Evolutionary conservation across 1,140 invertebrate genomes (phyloP).

Genomic region (Drosophila lowei): DNA sequence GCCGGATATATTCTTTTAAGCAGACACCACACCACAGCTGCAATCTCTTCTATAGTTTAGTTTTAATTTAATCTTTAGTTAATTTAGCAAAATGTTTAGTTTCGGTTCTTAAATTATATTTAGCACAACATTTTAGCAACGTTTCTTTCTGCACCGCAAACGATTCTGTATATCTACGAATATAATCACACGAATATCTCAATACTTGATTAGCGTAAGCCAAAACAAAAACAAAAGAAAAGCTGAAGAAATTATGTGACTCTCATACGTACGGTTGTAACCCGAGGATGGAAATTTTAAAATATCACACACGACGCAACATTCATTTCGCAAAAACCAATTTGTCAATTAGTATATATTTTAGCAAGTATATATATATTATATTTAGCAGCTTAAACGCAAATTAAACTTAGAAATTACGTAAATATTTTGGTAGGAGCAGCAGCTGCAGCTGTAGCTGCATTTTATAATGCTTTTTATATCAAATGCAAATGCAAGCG

Average conservation of each 20-base stretch:
- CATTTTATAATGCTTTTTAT: constrained; percentile 64
- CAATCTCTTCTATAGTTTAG: constrained; percentile 53
- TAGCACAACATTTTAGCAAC: too few relatives aligned
- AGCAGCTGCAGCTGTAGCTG: constrained; percentile 15
- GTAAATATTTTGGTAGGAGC: too few relatives aligned
- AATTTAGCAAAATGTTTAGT: constrained; percentile 44
- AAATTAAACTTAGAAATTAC: background rate
- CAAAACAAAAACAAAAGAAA: too few relatives aligned
- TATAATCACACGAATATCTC: too few relatives aligned
- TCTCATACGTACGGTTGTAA: too few relatives aligned
- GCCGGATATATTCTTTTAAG: constrained; percentile 65
- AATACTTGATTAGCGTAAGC: too few relatives aligned
- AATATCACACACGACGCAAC: constrained; percentile 36
- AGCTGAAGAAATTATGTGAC: too few relatives aligned
- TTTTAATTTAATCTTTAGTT: constrained; percentile 28
- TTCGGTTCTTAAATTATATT: constrained; percentile 11
- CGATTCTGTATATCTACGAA: too few relatives aligned
- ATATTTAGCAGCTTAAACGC: constrained; percentile 34
- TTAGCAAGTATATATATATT: constrained; percentile 43
- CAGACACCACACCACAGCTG: constrained; percentile 19
- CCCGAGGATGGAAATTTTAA: background rate
- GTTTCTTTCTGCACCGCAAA: too few relatives aligned
- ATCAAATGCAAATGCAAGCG: constrained; percentile 25
- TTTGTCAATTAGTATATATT: constrained; percentile 69
- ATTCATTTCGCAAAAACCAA: constrained; percentile 40